These are phyloP conservation scores for Morone saxatilis DNA, from an alignment of 2,113 vertebrate genomes.

Conservation along the genomic window DNA sequence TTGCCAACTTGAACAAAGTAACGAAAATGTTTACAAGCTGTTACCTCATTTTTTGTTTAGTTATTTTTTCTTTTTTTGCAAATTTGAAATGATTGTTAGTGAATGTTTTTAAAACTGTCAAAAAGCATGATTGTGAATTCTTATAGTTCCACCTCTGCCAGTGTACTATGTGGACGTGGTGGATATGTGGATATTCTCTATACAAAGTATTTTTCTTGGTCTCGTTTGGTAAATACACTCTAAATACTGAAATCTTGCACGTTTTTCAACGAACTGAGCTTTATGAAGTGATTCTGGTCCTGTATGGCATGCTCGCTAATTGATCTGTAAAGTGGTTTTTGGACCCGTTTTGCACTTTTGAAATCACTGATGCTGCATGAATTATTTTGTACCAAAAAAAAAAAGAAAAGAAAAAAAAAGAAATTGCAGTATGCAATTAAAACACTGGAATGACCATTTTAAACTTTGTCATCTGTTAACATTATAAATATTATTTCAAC, in stretches of 20 bases:
- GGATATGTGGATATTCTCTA: conserved; percentile 57
- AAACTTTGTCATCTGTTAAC: conserved; percentile 51
- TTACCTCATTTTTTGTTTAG: conserved; percentile 76
- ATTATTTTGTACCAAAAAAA: conserved; percentile 81
- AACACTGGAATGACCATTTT: conserved; percentile 55
- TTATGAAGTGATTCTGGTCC: conserved; percentile 66
- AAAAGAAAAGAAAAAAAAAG: conserved; percentile 31
- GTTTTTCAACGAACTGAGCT: conserved; percentile 65
- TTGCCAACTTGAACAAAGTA: conserved; percentile 80
- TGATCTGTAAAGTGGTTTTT: conserved; percentile 76
- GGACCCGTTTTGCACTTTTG: conserved; percentile 83
- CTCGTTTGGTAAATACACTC: conserved; percentile 43
- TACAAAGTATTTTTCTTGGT: conserved; percentile 68
- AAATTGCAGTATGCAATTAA: conserved; percentile 81
- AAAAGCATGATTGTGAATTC: conserved; percentile 70
- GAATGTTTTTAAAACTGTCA: conserved; percentile 53
- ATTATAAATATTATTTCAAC: neutral
- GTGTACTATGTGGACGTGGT: conserved; percentile 61
- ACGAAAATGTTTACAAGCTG: conserved; percentile 82
- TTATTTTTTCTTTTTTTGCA: conserved; percentile 32
- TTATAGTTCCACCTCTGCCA: conserved; percentile 56
- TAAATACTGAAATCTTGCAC: conserved; percentile 62
- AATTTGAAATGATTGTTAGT: conserved; percentile 62
- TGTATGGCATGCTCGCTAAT: conserved; percentile 78
- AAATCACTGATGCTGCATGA: conserved; percentile 84